phyloP scores from a whole-genome alignment of 2,888 invertebrate species.

The Rhagonycha fulva region DNA sequence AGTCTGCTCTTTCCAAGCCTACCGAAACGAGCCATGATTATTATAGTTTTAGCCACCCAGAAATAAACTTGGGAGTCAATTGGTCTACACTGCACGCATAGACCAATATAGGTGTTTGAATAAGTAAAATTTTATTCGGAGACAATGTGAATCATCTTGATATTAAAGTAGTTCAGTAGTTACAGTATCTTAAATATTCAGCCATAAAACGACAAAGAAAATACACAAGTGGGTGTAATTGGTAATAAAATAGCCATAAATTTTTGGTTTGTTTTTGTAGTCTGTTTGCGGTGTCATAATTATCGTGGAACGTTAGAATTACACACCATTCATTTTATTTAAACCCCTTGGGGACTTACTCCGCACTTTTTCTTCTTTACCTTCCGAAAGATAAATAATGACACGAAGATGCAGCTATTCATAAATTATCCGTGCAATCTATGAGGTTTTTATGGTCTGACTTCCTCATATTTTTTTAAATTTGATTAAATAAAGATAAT shows the following conservation, averaged over 20 bases:
- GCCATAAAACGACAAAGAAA: constrained; percentile 9
- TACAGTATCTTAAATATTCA: background rate
- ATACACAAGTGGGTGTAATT: constrained; percentile 27
- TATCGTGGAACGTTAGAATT: constrained; percentile 4
- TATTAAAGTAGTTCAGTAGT: background rate
- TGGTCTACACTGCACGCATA: background rate
- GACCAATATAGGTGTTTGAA: background rate
- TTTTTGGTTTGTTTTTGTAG: constrained; percentile 26
- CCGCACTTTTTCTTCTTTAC: background rate
- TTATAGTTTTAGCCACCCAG: background rate
- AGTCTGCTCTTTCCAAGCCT: background rate
- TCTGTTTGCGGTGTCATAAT: constrained; percentile 15
- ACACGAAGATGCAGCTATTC: background rate
- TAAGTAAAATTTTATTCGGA: background rate
- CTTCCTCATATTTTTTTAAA: background rate
- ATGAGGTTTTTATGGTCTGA: background rate
- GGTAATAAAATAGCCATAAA: constrained; percentile 24
- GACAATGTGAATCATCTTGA: background rate
- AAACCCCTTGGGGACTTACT: background rate
- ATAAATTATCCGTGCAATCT: background rate
- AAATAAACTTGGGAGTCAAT: background rate
- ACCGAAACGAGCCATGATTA: background rate
- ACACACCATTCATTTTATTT: background rate
- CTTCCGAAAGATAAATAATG: background rate
- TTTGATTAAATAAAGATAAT: background rate